These are phyloP conservation scores for Columba guinea DNA, from an alignment of 2,797 vertebrate genomes.

Conservation along the genomic window DNA sequence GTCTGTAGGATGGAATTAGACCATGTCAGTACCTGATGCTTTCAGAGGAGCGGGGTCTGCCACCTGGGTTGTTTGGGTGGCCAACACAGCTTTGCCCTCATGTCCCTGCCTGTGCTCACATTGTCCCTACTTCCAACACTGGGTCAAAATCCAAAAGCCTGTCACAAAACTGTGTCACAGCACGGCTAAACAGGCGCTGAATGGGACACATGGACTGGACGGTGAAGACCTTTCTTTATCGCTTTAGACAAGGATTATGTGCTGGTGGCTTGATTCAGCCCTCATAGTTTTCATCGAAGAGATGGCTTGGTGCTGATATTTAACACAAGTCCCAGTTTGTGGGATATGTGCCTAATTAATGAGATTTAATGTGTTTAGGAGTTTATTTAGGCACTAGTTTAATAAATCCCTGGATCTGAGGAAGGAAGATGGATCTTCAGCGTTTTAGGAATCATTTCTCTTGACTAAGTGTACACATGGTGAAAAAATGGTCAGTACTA, in stretches of 20 bases:
- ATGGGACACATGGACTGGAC: not conserved
- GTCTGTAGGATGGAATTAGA: not conserved
- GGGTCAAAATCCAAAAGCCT: not conserved
- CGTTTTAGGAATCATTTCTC: not conserved
- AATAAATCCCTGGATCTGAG: not conserved
- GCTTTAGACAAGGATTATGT: not conserved
- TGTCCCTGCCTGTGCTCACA: not conserved
- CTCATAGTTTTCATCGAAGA: not conserved
- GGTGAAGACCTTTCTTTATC: not conserved
- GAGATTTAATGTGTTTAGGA: not conserved
- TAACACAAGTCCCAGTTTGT: not conserved
- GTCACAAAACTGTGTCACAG: not conserved
- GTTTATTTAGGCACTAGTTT: not conserved
- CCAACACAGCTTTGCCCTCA: not conserved
- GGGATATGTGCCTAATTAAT: not conserved
- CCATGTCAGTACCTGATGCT: not conserved
- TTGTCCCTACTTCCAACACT: not conserved
- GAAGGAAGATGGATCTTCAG: not conserved
- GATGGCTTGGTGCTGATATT: not conserved
- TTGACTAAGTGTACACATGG: not conserved
- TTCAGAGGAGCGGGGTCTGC: not conserved
- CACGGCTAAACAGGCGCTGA: not conserved
- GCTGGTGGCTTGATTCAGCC: not conserved
- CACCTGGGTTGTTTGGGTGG: accelerated
- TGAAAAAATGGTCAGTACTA: not conserved